Evolutionary conservation across 2,797 vertebrate genomes (phyloP).

Genomic region (Astyanax mexicanus): DNA sequence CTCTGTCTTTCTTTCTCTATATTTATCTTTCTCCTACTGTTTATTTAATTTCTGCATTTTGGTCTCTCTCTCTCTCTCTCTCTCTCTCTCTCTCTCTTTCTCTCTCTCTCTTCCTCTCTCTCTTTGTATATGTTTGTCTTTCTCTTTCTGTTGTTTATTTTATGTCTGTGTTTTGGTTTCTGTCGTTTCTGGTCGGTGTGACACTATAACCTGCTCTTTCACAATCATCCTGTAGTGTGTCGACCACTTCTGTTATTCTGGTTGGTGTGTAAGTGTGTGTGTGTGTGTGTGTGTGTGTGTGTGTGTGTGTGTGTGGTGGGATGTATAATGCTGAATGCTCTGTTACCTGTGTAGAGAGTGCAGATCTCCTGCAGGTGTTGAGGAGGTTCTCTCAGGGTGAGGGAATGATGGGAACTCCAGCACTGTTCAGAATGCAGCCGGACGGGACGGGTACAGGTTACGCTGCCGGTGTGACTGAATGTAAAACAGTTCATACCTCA

Average conservation of each 20-base stretch:
- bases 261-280: no score
- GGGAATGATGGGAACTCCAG: not conserved
- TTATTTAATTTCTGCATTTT: no score
- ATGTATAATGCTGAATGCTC: not conserved
- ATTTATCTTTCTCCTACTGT: no score
- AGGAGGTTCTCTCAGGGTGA: not conserved
- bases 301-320: not conserved
- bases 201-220: not conserved
- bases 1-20: no score
- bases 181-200: not conserved
- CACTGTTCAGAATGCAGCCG: constrained; percentile 9
- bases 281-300: not conserved
- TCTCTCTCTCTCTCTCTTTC: no score
- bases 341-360: not conserved
- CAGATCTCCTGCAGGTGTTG: not conserved
- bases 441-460: constrained; percentile 10
- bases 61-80: no score
- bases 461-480: constrained; percentile 29
- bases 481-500: constrained; percentile 56
- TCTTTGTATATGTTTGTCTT: not conserved
- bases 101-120: no score
- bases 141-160: no score
- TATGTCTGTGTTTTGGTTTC: not conserved
- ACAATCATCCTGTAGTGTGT: not conserved
- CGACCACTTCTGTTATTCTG: no score